These are phyloP conservation scores for Alloplasta piceator DNA, from an alignment of 2,888 invertebrate genomes.

Conservation along the genomic window DNA sequence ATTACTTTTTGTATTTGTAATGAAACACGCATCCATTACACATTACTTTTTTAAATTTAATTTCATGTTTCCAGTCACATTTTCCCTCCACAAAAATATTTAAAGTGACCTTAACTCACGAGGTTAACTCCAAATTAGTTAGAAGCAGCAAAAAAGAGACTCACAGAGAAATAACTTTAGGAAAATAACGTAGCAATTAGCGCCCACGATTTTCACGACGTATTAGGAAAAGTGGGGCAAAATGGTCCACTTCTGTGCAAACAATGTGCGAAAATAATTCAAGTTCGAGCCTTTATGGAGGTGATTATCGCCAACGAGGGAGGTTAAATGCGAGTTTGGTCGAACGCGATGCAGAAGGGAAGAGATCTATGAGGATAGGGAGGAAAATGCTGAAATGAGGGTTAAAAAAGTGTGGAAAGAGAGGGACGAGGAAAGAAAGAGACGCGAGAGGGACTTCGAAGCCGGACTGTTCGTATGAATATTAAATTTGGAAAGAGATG, in stretches of 20 bases:
- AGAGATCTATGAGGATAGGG: slow-evolving; percentile 2
- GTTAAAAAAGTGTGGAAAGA: slow-evolving; percentile 13
- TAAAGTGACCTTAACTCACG: too few species aligned
- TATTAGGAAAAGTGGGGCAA: slow-evolving; percentile 18
- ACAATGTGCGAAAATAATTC: too few species aligned
- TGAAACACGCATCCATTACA: too few species aligned
- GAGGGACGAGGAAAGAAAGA: slow-evolving; percentile 15
- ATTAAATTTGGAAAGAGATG: slow-evolving; percentile 49
- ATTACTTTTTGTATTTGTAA: too few species aligned
- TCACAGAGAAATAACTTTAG: slow-evolving; percentile 32
- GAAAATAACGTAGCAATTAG: slow-evolving; percentile 38
- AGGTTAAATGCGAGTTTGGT: slow-evolving; percentile 25
- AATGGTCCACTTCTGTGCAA: background rate
- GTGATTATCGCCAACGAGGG: slow-evolving; percentile 51
- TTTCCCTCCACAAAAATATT: too few species aligned
- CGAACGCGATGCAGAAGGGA: background rate
- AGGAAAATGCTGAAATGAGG: slow-evolving; percentile 14
- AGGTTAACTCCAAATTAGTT: too few species aligned
- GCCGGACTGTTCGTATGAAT: slow-evolving; percentile 66
- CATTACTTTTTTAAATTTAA: too few species aligned
- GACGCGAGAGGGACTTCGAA: slow-evolving; percentile 33
- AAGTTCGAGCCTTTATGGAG: slow-evolving; percentile 27
- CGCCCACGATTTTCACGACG: slow-evolving; percentile 22
- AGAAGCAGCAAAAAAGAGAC: too few species aligned
- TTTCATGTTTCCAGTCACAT: too few species aligned